Conservation (phyloP, 2,797 vertebrate species). For the Etheostoma nigrum region DNA sequence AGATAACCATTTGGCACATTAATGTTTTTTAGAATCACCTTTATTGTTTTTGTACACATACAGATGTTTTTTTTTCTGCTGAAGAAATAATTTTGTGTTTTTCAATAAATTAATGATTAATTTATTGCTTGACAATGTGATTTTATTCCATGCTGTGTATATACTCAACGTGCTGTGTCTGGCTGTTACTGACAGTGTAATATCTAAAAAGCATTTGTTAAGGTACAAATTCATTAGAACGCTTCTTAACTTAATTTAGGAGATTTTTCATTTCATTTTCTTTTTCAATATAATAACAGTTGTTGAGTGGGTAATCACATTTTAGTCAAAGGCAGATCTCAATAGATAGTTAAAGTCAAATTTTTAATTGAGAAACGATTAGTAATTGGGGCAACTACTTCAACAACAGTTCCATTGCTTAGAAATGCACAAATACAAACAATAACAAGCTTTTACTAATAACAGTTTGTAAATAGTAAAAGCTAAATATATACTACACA, state of each 20-base stretch:
- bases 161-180: not conserved
- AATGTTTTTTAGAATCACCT: no score
- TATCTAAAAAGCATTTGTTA: slow-evolving; percentile 28
- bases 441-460: not conserved
- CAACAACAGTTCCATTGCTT: not conserved
- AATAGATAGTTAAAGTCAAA: not conserved
- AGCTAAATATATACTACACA: not conserved
- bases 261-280: no score
- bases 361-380: not conserved
- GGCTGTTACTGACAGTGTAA: not conserved
- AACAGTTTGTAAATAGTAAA: not conserved
- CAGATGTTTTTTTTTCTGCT: not conserved
- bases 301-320: not conserved
- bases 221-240: not conserved
- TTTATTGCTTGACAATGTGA: not conserved
- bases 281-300: not conserved
- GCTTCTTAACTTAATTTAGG: no score
- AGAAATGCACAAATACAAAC: not conserved
- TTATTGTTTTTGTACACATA: no score
- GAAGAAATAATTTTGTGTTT: not conserved
- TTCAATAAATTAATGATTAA: not conserved
- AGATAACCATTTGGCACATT: not conserved
- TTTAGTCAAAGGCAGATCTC: no score
- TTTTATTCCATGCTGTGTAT: not conserved
- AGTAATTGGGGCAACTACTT: not conserved